Percentiles rank a stretch among this genome's conserved stretches.
phyloP scores from a whole-genome alignment of 2,888 invertebrate species.

The Ennomos erosarius region DNA sequence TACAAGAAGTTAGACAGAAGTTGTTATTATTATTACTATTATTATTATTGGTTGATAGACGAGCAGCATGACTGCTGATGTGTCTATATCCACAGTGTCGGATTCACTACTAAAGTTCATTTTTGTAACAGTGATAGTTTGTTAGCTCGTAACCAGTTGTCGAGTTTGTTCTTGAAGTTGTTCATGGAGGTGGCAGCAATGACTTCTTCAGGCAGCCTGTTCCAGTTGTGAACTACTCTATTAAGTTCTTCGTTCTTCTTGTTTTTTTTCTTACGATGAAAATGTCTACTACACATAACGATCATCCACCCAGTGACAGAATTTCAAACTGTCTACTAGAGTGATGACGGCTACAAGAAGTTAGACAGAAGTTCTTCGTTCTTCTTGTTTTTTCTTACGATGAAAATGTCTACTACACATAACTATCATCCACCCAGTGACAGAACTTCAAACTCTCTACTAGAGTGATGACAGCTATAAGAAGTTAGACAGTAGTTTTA shows the following conservation, averaged over 20 bases:
- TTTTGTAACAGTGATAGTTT: too few relatives aligned
- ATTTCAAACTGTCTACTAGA: slow-evolving; percentile 19
- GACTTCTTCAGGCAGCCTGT: too few relatives aligned
- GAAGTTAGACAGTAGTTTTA: background rate
- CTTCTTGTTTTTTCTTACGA: background rate
- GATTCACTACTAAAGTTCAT: too few relatives aligned
- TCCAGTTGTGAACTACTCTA: too few relatives aligned
- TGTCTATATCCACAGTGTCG: too few relatives aligned
- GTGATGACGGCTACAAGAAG: slow-evolving; percentile 18
- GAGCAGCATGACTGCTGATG: too few relatives aligned
- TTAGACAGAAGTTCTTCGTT: slow-evolving; percentile 3
- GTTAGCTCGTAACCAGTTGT: too few relatives aligned
- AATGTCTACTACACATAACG: slow-evolving; percentile 8
- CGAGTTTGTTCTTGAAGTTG: too few relatives aligned
- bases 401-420: slow-evolving; percentile 3
- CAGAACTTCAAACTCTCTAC: slow-evolving; percentile 27
- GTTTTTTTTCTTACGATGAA: slow-evolving; percentile 4
- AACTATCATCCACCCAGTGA: slow-evolving; percentile 33
- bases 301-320: slow-evolving; percentile 29
- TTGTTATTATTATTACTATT: too few relatives aligned
- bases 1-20: background rate
- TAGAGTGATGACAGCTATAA: slow-evolving; percentile 17
- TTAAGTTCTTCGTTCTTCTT: background rate
- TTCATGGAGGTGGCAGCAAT: too few relatives aligned
- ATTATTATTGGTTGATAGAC: too few relatives aligned